Evolutionary conservation across 2,888 invertebrate species (phyloP).

Genomic region (Meteorus cinctellus): DNA sequence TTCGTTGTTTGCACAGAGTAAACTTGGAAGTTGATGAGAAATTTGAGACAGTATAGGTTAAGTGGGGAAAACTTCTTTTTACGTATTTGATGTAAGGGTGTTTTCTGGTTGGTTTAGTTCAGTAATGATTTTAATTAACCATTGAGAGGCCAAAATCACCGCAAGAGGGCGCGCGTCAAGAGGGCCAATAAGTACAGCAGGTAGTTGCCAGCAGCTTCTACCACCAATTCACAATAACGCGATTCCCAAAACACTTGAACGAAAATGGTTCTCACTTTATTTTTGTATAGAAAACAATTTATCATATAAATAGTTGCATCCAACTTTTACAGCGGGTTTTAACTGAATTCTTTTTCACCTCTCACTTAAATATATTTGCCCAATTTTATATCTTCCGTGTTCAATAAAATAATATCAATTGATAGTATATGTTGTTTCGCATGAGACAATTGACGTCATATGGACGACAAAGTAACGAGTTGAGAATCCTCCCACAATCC

Average conservation of each 20-base stretch:
- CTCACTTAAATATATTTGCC: no score
- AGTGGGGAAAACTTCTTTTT: constrained; percentile 52
- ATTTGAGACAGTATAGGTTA: constrained; percentile 51
- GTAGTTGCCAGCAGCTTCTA: constrained; percentile 33
- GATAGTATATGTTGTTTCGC: background rate
- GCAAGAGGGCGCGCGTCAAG: constrained; percentile 40
- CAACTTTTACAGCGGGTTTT: background rate
- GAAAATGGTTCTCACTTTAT: constrained; percentile 3
- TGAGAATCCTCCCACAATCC: constrained; percentile 43
- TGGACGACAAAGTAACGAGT: constrained; percentile 33
- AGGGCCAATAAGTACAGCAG: constrained; percentile 36
- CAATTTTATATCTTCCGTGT: background rate
- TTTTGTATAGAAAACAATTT: background rate
- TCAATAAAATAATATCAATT: background rate
- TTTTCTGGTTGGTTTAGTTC: constrained; percentile 52
- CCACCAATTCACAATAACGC: constrained; percentile 50
- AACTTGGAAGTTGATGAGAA: constrained; percentile 55
- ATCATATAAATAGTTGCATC: background rate
- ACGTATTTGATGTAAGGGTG: constrained; percentile 37
- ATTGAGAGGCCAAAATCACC: constrained; percentile 54
- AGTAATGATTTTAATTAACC: constrained; percentile 60
- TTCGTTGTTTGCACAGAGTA: constrained; percentile 49
- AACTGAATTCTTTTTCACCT: no score
- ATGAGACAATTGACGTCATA: background rate
- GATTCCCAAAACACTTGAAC: constrained; percentile 51